These are phyloP conservation scores for Megaceryle maxima DNA, from an alignment of 2,113 vertebrate genomes.

Conservation along the genomic window DNA sequence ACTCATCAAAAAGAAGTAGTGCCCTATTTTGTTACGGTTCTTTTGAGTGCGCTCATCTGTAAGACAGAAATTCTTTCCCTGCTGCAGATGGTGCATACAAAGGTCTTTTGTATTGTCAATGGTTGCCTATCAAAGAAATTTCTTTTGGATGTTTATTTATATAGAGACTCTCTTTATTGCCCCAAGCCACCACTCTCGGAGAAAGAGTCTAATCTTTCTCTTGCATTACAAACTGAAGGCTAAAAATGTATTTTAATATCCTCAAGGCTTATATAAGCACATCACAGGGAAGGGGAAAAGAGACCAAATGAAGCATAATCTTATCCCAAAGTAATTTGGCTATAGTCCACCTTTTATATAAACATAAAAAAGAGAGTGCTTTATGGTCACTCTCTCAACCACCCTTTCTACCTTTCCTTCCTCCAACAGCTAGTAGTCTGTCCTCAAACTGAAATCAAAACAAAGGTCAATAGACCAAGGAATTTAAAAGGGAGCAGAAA, in stretches of 20 bases:
- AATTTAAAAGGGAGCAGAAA: background rate
- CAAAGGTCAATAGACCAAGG: background rate
- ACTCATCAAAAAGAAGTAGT: background rate
- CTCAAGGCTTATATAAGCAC: conserved; percentile 23
- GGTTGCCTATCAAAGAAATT: background rate
- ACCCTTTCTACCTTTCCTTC: background rate
- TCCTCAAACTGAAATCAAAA: conserved; percentile 14
- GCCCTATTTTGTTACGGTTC: background rate
- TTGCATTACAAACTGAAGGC: background rate
- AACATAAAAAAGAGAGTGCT: background rate
- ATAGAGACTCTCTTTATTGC: background rate
- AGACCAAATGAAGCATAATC: conserved; percentile 36
- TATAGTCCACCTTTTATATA: background rate
- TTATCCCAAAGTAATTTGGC: conserved; percentile 21
- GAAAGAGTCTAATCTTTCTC: background rate
- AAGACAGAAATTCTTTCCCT: conserved; percentile 16
- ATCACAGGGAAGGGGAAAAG: conserved; percentile 2
- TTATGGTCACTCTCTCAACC: background rate
- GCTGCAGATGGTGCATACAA: conserved; percentile 14
- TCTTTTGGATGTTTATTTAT: conserved; percentile 24
- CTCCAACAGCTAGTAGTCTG: background rate
- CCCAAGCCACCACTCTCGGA: background rate
- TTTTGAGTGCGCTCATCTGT: background rate
- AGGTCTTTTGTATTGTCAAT: background rate
- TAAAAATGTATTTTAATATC: conserved; percentile 52